Percentiles rank a stretch among this genome's conserved stretches.
These are phyloP conservation scores for Calameuta filiformis DNA, from an alignment of 2,888 invertebrate genomes.

Conservation along the genomic window DNA sequence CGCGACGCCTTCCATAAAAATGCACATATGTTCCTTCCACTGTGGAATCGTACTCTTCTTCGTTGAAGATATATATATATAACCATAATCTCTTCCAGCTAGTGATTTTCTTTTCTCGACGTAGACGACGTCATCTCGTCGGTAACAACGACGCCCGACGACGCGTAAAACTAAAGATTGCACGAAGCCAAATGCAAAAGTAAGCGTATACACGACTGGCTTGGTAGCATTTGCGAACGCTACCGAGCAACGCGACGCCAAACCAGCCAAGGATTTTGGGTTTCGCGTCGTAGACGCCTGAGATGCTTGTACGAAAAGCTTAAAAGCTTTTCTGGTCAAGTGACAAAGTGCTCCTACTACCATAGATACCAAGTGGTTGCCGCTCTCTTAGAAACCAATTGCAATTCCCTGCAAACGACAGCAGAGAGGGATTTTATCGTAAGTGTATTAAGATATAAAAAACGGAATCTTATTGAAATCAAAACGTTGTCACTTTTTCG, in stretches of 20 bases:
- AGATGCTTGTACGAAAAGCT: background rate
- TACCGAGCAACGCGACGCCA: background rate
- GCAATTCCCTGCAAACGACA: background rate
- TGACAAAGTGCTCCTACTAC: background rate
- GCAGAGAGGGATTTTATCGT: background rate
- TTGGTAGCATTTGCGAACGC: background rate
- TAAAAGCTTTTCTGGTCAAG: conserved; percentile 8
- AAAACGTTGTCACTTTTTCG: background rate
- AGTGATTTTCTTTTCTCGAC: background rate
- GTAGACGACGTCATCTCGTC: background rate
- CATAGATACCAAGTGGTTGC: background rate
- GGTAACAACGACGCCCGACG: background rate
- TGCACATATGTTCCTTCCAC: background rate
- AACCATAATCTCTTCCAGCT: background rate
- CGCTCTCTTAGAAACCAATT: background rate
- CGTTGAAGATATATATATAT: background rate
- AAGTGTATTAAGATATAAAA: background rate
- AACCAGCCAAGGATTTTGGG: background rate
- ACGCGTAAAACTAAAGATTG: background rate
- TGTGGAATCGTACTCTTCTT: background rate
- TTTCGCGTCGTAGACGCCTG: background rate
- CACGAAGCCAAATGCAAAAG: background rate
- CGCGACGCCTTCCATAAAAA: background rate
- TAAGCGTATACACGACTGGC: background rate
- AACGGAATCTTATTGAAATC: background rate